Evolutionary conservation across 2,113 vertebrate genomes (phyloP).

Genomic region (Paramormyrops kingsleyae): DNA sequence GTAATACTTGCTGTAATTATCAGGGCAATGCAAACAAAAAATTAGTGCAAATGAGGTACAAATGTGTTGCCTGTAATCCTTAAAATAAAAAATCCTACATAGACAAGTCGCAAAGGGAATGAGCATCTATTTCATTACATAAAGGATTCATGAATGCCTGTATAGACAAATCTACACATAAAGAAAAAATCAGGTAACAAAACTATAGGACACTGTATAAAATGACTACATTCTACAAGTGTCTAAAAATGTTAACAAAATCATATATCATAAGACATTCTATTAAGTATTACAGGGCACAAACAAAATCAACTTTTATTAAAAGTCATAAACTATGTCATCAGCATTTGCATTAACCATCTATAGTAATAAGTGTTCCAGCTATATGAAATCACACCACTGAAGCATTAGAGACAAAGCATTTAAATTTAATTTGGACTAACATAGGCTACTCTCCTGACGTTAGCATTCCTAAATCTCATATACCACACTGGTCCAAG

Average conservation of each 20-base stretch:
- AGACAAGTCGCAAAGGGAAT: background rate
- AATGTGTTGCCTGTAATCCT: background rate
- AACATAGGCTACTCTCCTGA: background rate
- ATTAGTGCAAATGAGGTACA: background rate
- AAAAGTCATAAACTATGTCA: background rate
- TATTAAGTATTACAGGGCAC: background rate
- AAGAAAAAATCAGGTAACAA: background rate
- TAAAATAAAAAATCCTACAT: background rate
- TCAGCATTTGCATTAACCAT: background rate
- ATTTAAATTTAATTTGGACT: background rate
- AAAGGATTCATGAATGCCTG: background rate
- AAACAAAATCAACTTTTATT: constrained; percentile 3
- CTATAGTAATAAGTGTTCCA: background rate
- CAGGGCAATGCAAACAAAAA: background rate
- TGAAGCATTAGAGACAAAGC: background rate
- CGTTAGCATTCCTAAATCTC: background rate
- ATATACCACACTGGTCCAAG: background rate
- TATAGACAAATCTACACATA: background rate
- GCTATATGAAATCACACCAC: background rate
- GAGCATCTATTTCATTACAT: background rate
- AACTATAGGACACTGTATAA: background rate
- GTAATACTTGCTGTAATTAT: background rate
- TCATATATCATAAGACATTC: background rate
- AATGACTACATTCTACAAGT: background rate
- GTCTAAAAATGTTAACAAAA: background rate